Conservation (phyloP, 2,888 invertebrate species). For the Hyalella azteca region DNA sequence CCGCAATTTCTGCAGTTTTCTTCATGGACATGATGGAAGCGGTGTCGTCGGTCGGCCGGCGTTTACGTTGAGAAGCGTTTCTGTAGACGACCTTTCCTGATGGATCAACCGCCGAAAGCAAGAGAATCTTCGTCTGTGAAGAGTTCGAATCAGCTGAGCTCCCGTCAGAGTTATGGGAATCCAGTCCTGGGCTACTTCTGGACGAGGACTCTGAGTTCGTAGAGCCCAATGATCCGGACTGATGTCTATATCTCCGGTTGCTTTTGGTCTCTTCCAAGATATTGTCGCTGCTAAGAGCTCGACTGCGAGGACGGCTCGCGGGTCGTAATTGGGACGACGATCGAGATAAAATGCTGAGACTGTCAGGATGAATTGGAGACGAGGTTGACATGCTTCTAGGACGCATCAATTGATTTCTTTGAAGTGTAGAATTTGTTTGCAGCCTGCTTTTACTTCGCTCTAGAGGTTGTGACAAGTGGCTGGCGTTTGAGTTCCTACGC, state of each 20-base stretch:
- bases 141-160: constrained; percentile 36
- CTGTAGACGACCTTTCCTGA: constrained; percentile 63
- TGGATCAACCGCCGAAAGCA: constrained; percentile 66
- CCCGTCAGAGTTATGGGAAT: constrained; percentile 27
- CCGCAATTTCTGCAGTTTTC: constrained; percentile 87
- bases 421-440: neutral
- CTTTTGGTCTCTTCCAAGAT: neutral
- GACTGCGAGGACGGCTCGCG: neutral
- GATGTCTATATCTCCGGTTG: constrained; percentile 32
- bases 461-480: neutral
- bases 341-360: neutral
- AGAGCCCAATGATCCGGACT: constrained; percentile 19
- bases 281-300: constrained; percentile 20
- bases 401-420: neutral
- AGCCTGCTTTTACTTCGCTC: neutral
- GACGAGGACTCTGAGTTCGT: constrained; percentile 24
- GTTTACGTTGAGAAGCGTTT: constrained; percentile 54
- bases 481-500: neutral
- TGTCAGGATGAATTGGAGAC: neutral
- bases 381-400: constrained; percentile 25
- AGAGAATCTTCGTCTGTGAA: constrained; percentile 63
- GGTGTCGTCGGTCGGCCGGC: constrained; percentile 52
- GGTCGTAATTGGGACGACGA: neutral
- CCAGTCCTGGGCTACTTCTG: constrained; percentile 35
- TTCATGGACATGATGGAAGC: constrained; percentile 80